phyloP scores from a whole-genome alignment of 2,888 invertebrate species.

The Polymixis lichenea region DNA sequence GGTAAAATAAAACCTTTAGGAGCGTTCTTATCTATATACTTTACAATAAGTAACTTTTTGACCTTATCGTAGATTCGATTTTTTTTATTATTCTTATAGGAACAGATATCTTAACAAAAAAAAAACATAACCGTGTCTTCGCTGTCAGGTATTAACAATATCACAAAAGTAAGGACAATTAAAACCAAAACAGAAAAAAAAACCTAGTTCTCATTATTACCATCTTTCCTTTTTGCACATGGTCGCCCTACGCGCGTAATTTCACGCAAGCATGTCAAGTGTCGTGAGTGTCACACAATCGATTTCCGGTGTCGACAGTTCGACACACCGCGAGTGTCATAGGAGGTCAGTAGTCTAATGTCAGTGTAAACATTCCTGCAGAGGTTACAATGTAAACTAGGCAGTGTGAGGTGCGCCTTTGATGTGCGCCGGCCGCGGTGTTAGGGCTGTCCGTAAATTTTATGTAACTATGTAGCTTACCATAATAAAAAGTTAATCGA shows the following conservation, averaged over 20 bases:
- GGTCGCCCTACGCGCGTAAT: conserved; percentile 29
- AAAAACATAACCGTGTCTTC: too few species aligned
- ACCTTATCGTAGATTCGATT: too few species aligned
- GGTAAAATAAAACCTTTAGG: background rate
- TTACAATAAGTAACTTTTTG: too few species aligned
- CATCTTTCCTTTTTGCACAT: conserved; percentile 11
- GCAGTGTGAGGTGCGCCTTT: conserved; percentile 83
- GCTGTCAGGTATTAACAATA: background rate
- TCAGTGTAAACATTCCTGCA: conserved; percentile 79
- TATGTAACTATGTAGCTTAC: conserved; percentile 2
- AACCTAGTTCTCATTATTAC: background rate
- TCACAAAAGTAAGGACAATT: background rate
- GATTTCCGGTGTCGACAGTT: conserved; percentile 74
- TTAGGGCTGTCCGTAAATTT: conserved; percentile 76
- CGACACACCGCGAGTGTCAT: conserved; percentile 62
- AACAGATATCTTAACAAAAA: too few species aligned
- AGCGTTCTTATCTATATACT: too few species aligned
- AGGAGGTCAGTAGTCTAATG: conserved; percentile 82
- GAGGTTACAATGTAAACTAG: conserved; percentile 86
- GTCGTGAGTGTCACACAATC: conserved; percentile 70
- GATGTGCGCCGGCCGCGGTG: conserved; percentile 76
- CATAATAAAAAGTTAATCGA: background rate
- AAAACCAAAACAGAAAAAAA: background rate
- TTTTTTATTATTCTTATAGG: too few species aligned
- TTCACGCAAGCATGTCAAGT: conserved; percentile 35